A percentile compares a stretch with the other conserved stretches of the same genome.
These are phyloP conservation scores for Drosophila nannoptera DNA, from an alignment of 1,140 invertebrate species.

Conservation along the genomic window DNA sequence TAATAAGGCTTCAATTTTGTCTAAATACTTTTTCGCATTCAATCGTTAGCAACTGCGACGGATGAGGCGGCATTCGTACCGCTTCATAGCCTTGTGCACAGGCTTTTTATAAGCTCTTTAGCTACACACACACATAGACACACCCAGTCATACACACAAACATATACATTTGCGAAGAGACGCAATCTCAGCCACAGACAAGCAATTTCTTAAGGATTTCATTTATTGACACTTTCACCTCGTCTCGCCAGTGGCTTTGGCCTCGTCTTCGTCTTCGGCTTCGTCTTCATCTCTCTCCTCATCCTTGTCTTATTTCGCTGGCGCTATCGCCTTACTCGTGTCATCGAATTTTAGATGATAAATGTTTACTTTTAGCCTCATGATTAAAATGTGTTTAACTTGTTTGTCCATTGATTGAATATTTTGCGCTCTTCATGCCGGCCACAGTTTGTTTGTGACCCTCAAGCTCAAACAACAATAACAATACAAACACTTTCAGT, in stretches of 20 bases:
- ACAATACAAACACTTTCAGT: constrained; percentile 24
- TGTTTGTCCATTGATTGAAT: constrained; percentile 70
- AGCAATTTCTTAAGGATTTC: constrained; percentile 74
- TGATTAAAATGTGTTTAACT: constrained; percentile 77
- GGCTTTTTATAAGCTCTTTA: constrained; percentile 52
- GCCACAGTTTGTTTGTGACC: constrained; percentile 32
- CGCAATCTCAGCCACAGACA: constrained; percentile 45
- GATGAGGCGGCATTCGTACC: constrained; percentile 28
- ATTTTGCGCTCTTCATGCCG: constrained; percentile 31
- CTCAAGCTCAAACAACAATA: constrained; percentile 15
- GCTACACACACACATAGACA: constrained; percentile 21
- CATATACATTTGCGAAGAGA: not conserved
- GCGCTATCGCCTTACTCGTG: constrained; percentile 25
- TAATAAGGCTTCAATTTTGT: constrained; percentile 72
- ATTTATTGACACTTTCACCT: constrained; percentile 71
- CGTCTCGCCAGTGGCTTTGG: constrained; percentile 45
- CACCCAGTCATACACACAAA: not conserved
- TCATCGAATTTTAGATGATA: constrained; percentile 59
- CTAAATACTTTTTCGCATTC: constrained; percentile 70
- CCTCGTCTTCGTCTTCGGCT: constrained; percentile 14
- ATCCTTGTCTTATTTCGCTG: constrained; percentile 2
- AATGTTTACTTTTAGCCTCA: constrained; percentile 72
- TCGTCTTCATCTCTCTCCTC: constrained; percentile 29
- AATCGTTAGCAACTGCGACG: constrained; percentile 38
- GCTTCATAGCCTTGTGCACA: constrained; percentile 34